Percentiles rank a stretch among this genome's conserved stretches.
phyloP scores from a whole-genome alignment of 2,113 vertebrate genomes.

The Calonectris borealis region DNA sequence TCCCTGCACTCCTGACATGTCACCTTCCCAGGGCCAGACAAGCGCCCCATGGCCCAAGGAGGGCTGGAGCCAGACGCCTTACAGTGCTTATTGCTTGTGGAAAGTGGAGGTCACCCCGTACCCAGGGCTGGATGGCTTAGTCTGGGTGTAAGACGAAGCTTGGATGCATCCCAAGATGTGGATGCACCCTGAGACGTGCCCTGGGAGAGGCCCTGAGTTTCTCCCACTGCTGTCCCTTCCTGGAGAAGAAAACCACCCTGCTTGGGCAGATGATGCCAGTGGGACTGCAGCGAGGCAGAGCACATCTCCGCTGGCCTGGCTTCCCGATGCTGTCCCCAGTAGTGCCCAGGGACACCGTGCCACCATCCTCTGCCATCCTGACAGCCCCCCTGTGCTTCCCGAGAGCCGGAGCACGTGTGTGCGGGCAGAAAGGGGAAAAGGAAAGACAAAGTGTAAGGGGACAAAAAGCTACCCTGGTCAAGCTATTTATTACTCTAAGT shows the following conservation, averaged over 20 bases:
- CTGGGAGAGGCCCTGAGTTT: not conserved
- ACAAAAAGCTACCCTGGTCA: not conserved
- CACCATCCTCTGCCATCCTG: not conserved
- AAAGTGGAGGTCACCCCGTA: not conserved
- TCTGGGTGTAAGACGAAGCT: not conserved
- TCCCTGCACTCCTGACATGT: not conserved
- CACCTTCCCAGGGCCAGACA: not conserved
- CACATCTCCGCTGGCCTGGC: not conserved
- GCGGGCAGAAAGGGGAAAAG: not conserved
- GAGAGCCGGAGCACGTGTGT: fast-evolving
- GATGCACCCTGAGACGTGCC: not conserved
- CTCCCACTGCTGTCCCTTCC: not conserved
- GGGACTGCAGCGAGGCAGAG: not conserved
- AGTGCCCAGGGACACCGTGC: not conserved
- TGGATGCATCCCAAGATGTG: not conserved
- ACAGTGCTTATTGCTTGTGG: not conserved
- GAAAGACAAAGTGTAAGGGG: not conserved
- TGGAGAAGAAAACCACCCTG: not conserved
- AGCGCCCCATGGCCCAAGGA: not conserved
- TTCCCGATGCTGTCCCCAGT: not conserved
- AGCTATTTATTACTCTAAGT: not conserved
- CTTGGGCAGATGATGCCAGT: not conserved
- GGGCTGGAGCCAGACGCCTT: not conserved
- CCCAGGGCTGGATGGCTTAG: not conserved
- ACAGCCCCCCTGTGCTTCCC: not conserved